A percentile compares a stretch with the other conserved stretches of the same genome.
These are phyloP conservation scores for Acanthochromis polyacanthus DNA, from an alignment of 2,113 vertebrate species.

Conservation along the genomic window DNA sequence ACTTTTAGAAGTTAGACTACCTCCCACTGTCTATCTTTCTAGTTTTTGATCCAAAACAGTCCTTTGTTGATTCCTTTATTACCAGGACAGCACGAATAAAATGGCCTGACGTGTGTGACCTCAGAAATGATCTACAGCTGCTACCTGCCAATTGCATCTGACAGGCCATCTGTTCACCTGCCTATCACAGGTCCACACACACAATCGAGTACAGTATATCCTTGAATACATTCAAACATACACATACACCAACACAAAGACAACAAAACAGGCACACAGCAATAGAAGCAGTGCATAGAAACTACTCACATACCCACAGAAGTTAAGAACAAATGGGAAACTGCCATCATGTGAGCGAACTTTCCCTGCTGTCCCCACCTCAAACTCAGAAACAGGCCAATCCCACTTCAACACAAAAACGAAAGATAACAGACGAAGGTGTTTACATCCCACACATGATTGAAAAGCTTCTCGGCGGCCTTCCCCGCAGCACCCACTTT, in stretches of 20 bases:
- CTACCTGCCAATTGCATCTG: slow-evolving; percentile 68
- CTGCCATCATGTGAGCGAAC: background rate
- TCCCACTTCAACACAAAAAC: background rate
- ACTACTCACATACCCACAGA: background rate
- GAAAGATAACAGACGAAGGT: slow-evolving; percentile 29
- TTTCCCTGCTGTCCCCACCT: background rate
- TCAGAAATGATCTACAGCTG: slow-evolving; percentile 63
- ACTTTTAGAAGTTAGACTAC: slow-evolving; percentile 19
- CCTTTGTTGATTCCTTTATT: slow-evolving; percentile 27
- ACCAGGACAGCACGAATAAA: slow-evolving; percentile 32
- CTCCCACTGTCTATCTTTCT: background rate
- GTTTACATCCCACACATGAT: slow-evolving; percentile 14
- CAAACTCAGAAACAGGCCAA: background rate
- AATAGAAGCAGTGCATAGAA: background rate
- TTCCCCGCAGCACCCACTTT: background rate
- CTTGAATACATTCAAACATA: background rate
- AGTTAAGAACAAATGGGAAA: slow-evolving; percentile 1
- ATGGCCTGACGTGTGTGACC: slow-evolving; percentile 42
- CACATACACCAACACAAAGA: background rate
- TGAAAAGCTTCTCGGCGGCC: slow-evolving; percentile 19
- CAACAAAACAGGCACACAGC: background rate
- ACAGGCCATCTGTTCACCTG: slow-evolving; percentile 41
- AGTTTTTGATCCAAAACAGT: background rate
- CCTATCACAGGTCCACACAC: slow-evolving; percentile 23
- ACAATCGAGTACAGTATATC: background rate